phyloP scores from a whole-genome alignment of 2,888 invertebrate species.

The Dendrolimus pini region DNA sequence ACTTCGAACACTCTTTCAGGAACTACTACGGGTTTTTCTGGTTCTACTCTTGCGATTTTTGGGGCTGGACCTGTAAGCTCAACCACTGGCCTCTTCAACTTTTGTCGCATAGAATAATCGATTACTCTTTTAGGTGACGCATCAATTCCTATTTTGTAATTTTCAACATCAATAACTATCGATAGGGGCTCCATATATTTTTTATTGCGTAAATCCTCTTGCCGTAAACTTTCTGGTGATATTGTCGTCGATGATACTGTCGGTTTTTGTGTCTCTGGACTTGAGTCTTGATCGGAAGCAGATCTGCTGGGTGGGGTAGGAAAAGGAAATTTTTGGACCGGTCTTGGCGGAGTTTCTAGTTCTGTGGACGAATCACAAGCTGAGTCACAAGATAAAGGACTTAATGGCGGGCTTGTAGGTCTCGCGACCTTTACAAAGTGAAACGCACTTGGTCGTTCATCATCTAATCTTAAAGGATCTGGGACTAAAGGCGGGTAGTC shows the following conservation, averaged over 20 bases:
- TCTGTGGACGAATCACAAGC: constrained; percentile 79
- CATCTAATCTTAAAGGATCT: constrained; percentile 63
- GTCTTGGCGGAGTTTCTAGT: constrained; percentile 69
- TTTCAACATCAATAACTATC: constrained; percentile 68
- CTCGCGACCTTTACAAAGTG: constrained; percentile 57
- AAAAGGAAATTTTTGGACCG: constrained; percentile 57
- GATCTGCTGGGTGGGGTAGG: constrained; percentile 79
- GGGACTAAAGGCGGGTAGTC: constrained; percentile 77
- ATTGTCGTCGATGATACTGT: constrained; percentile 75
- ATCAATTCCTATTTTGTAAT: constrained; percentile 66
- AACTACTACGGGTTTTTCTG: constrained; percentile 22
- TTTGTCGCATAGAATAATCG: constrained; percentile 62
- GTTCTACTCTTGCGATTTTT: constrained; percentile 43
- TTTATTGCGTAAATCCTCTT: constrained; percentile 47
- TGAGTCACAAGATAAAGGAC: constrained; percentile 83
- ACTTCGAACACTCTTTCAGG: constrained; percentile 21
- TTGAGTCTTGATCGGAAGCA: constrained; percentile 72
- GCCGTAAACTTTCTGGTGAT: constrained; percentile 55
- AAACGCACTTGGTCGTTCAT: constrained; percentile 62
- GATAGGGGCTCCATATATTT: constrained; percentile 65
- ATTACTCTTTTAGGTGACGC: constrained; percentile 67
- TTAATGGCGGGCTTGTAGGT: constrained; percentile 81
- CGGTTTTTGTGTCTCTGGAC: constrained; percentile 67
- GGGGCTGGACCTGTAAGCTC: constrained; percentile 43
- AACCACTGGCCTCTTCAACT: constrained; percentile 51